Evolutionary conservation across 2,888 invertebrate genomes (phyloP), one percentile per base, ranked within the genome.

Genomic region (Muschampia plurimacula): DNA sequence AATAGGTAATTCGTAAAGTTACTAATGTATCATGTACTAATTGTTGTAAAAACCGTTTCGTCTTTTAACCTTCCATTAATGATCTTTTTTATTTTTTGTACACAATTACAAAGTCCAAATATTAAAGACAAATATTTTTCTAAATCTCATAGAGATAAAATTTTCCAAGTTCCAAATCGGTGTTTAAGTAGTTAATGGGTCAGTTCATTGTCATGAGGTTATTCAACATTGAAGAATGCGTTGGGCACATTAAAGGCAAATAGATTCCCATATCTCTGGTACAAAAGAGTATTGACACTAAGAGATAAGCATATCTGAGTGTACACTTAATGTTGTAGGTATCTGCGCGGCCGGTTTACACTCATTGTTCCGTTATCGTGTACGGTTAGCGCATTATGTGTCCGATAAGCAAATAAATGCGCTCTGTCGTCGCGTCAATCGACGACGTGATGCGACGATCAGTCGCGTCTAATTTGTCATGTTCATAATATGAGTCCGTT

Each of bases 201-300:
- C 86, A 85, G 77, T 77, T 86, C 84, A 88, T 90, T 91, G 89
- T 89, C 83, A 82, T 77, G 79, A 83, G 83, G 87, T 87, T 90
- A 89, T 91, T 91, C 88, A 90, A 85, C 86, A 86, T 80, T 75
- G 82, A 89, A 87, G 92, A 93, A 93, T 93, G 92, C 83, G 87
- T 82, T 83, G 84, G 84, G 80, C 84, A 85, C 92, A 92, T 93
- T 92, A 91, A 88, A 89, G 89, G 89, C 88, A 91, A 91, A 93
- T 88, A 91, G 90, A 86, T 89, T 90, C 84, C 89, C 89, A 86
- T 93, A 92, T 93, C 93, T 89, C 80, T 83, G 83, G 88, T 89
- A 93, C 93, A 94, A 93, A 93, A 92, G 93, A 91, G 89, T 93
- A 93, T 93, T 93, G 93, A 93, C 93, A 90, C 82, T 84, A 72